Evolutionary conservation across 1,140 invertebrate species (phyloP), one percentile per base, ranked within the genome.

Genomic region (Brachionus rubens): DNA sequence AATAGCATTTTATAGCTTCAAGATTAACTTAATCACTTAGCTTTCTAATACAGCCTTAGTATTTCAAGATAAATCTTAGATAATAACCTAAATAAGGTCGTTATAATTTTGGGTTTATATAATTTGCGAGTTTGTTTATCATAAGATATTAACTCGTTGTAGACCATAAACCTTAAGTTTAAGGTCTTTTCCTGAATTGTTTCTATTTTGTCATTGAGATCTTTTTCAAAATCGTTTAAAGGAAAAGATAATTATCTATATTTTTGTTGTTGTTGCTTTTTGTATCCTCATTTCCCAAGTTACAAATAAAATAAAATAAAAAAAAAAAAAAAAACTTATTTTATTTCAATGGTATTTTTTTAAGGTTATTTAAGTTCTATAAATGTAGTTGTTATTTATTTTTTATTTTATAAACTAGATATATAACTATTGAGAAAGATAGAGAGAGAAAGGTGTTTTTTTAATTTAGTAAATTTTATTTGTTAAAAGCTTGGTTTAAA

Each of bases 11-110:
- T 65, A 43, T 65, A 65, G 43, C 40, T 65, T 65, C 59, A 65
- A 65, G 59, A 65, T 65, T 65, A 65, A 65, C 59, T 65, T 65
- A 65, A 65, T 65, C 59, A 65, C 59, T 65, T 65, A 65, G 59
- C 59, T 65, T 43, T 43, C 24, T 43, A 65, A 65, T 43, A 65
- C 33, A 65, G 40, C 33, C 33, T 43, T 65, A 65, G 33, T 36
- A 19, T 62, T 36, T 65, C 21, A 19, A 43, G 9, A 65, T 65
- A 65, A 65, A 65, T 65, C 59, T 65, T 65, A 65, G 59, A 65
- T 65, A 65, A 65, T 65, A 65, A 65, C 59, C 59, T 43, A 65
- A 65, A 65, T 65, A 65, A 65, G 59, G 59, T 65, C 59, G 30
- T 65, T 65, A 43, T 43, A 19, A 65, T 5, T 43, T 65, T 65